These are phyloP conservation scores for Cryptomyrus ogoouensis DNA, from an alignment of 2,113 vertebrate species.

Conservation along the genomic window DNA sequence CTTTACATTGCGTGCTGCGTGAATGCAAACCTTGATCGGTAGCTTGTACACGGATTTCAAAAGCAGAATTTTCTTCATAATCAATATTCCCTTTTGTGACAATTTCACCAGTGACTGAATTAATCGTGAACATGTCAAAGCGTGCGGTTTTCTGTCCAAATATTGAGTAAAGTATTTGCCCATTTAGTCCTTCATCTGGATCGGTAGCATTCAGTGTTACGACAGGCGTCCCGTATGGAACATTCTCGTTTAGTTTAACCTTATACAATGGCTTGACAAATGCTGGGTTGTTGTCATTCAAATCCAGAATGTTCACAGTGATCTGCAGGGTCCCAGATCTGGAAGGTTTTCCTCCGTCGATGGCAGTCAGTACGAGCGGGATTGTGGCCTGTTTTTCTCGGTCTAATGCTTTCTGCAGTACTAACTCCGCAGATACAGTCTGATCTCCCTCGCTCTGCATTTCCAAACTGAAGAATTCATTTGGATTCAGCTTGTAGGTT, in stretches of 20 bases:
- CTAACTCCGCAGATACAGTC: background rate
- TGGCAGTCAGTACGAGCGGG: background rate
- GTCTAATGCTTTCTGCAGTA: background rate
- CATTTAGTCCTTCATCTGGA: background rate
- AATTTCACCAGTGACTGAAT: constrained; percentile 40
- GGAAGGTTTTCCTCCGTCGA: background rate
- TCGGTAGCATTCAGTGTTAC: background rate
- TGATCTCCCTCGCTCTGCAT: constrained; percentile 10
- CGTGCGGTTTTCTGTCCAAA: background rate
- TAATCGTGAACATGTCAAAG: constrained; percentile 42
- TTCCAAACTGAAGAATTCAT: constrained; percentile 30
- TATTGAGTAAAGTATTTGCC: background rate
- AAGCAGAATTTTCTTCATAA: constrained; percentile 56
- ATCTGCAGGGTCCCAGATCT: background rate
- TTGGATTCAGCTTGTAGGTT: constrained; percentile 33
- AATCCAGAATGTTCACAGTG: background rate
- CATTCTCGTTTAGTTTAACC: background rate
- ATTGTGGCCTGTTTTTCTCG: background rate
- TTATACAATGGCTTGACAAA: background rate
- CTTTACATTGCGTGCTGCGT: constrained; percentile 42
- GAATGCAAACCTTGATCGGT: constrained; percentile 49
- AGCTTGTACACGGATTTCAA: constrained; percentile 49
- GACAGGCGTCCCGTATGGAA: background rate
- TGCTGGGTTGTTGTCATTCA: background rate
- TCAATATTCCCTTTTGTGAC: constrained; percentile 52